Evolutionary conservation across 2,888 invertebrate genomes (phyloP).

Genomic region (Cephus runcator): DNA sequence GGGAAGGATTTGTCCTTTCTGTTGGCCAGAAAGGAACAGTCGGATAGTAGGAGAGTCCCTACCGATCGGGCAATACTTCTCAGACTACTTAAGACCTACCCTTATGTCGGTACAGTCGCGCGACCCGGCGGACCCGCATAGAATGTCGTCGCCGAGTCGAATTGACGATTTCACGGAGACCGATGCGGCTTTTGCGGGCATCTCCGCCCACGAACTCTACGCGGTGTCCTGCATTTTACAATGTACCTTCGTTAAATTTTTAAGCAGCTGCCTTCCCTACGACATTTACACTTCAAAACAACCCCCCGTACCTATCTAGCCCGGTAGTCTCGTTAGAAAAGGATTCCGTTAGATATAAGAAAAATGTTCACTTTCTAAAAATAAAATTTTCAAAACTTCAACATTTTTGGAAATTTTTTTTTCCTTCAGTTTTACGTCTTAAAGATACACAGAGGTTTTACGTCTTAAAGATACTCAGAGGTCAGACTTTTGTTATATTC

Average conservation of each 20-base stretch:
- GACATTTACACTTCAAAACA: background rate
- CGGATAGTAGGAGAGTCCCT: background rate
- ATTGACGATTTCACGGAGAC: conserved; percentile 63
- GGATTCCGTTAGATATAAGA: background rate
- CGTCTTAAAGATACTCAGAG: background rate
- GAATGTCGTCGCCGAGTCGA: conserved; percentile 59
- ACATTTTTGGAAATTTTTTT: background rate
- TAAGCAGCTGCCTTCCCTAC: conserved; percentile 36
- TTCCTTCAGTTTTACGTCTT: background rate
- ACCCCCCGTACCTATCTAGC: background rate
- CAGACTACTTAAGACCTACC: conserved; percentile 46
- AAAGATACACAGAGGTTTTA: background rate
- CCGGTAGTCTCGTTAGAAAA: background rate
- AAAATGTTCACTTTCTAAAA: background rate
- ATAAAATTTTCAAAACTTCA: background rate
- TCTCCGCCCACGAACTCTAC: conserved; percentile 60
- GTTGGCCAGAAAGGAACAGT: background rate
- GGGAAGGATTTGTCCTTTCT: conserved; percentile 15
- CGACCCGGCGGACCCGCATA: conserved; percentile 46
- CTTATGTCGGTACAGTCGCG: conserved; percentile 49
- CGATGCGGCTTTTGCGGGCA: conserved; percentile 63
- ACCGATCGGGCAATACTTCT: conserved; percentile 41
- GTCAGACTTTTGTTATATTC: background rate
- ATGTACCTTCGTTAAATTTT: conserved; percentile 60
- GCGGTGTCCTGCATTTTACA: conserved; percentile 52